phyloP scores from a whole-genome alignment of 53 echinoderm and acorn worm species.

The Holothuria leucospilota region DNA sequence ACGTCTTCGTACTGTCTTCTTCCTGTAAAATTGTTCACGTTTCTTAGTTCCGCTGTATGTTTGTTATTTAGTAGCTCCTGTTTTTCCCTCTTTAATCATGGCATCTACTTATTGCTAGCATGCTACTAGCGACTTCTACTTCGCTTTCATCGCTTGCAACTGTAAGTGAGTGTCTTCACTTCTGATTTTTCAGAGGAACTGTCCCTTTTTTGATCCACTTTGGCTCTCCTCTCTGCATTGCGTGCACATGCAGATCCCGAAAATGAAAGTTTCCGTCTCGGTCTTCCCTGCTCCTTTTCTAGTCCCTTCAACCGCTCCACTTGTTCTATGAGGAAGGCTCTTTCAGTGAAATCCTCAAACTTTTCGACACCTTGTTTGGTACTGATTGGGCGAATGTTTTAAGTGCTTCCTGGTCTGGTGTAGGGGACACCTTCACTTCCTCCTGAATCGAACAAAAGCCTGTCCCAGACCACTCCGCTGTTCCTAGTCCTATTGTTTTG shows the following conservation, averaged over 20 bases:
- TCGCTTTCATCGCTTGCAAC: not conserved
- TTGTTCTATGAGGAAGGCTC: not conserved
- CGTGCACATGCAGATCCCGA: not conserved
- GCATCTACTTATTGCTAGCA: not conserved
- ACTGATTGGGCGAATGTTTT: too few species aligned
- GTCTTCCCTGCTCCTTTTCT: not conserved
- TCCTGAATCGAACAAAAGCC: too few species aligned
- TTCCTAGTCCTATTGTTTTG: too few species aligned
- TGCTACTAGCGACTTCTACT: not conserved
- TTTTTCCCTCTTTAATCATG: not conserved
- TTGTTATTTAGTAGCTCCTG: not conserved
- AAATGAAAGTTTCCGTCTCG: not conserved
- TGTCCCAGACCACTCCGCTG: too few species aligned
- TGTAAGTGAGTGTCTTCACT: not conserved
- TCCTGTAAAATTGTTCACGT: not conserved
- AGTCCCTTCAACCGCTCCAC: not conserved
- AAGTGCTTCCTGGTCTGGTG: too few species aligned
- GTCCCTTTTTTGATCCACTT: not conserved
- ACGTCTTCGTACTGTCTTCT: not conserved
- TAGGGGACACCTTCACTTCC: too few species aligned
- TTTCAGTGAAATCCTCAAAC: not conserved
- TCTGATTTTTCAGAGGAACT: not conserved
- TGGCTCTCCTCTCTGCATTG: not conserved
- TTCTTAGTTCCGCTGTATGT: not conserved
- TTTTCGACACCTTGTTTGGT: too few species aligned